phyloP scores from a whole-genome alignment of 1,140 invertebrate genomes.

The Micrasema minimum region DNA sequence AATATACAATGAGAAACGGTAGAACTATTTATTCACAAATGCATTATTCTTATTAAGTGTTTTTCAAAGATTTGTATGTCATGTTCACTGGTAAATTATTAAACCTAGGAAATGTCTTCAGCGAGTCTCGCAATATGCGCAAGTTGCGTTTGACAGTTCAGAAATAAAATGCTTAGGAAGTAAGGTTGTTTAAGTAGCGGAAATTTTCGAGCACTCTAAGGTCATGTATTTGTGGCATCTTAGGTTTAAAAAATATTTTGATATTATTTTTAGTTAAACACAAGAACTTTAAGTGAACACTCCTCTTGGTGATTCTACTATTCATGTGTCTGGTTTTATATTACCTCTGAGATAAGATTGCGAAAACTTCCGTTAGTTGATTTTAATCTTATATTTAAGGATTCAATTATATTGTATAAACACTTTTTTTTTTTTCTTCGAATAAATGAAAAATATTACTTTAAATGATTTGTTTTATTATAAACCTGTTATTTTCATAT shows the following conservation, averaged over 20 bases:
- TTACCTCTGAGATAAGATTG: constrained; percentile 44
- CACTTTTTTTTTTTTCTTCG: constrained; percentile 45
- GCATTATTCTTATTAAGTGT: not conserved
- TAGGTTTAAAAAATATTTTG: constrained; percentile 42
- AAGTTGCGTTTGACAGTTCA: constrained; percentile 19
- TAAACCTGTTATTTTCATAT: too few relatives aligned
- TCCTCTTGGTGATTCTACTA: constrained; percentile 30
- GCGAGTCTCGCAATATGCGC: not conserved
- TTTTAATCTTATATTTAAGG: constrained; percentile 41
- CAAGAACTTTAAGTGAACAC: not conserved
- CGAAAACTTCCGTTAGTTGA: constrained; percentile 39
- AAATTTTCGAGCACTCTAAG: constrained; percentile 43
- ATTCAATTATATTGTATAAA: constrained; percentile 44
- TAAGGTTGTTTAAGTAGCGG: constrained; percentile 42
- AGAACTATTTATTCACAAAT: not conserved
- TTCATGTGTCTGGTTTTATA: constrained; percentile 30
- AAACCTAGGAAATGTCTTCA: not conserved
- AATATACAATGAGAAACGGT: not conserved
- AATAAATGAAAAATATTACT: constrained; percentile 47
- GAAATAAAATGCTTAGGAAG: constrained; percentile 37
- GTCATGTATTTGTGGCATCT: constrained; percentile 24
- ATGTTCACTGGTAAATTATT: not conserved
- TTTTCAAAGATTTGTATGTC: not conserved
- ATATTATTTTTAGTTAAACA: constrained; percentile 41
- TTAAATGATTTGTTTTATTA: constrained; percentile 36